Evolutionary conservation across 2,888 invertebrate genomes (phyloP), one percentile per base, ranked within the genome.

Genomic region (Augochlorella aurata): DNA sequence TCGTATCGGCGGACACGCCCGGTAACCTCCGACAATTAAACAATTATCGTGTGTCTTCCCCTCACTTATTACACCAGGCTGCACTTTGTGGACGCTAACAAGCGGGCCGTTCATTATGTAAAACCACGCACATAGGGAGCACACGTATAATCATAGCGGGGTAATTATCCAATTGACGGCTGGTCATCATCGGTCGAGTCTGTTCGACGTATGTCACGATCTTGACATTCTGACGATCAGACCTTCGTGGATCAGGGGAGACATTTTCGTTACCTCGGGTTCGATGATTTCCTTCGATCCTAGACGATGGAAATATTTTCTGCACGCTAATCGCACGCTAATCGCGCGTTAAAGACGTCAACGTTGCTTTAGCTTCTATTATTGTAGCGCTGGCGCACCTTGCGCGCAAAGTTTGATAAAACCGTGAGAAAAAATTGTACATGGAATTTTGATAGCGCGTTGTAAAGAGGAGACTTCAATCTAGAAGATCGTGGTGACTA

Each of bases 91-190:
- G 71, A 75, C 82, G 29, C 63, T 76, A 66, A 83, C 84, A 79
- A 74, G 84, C 66, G 61, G 81, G 21, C 81, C 76, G 72, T 83
- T 89, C 83, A 85, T 89, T 87, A 89, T 86, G 85, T 87, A 88
- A 89, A 90, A 82, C 79, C 61, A 68, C 66, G 69, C 67, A 9
- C 67, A 72, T 79, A 84, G 86, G 84, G 88, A 89, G 83, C 74
- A 68, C 73, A 61, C 61, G 81, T 86, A 87, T 91, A 91, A 91
- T 90, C 89, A 82, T 89, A 81, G 84, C 81, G 71, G 49, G 84
- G 84, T 91, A 91, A 91, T 91, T 91, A 91, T 89, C 85, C 90
- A 90, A 87, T 91, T 91, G 90, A 84, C 88, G 85, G 85, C 84
- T 83, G 82, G 85, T 88, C 89, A 89, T 90, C 86, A 84, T 68